Conservation (phyloP, 2,888 invertebrate genomes). For the Prosapia bicincta region DNA sequence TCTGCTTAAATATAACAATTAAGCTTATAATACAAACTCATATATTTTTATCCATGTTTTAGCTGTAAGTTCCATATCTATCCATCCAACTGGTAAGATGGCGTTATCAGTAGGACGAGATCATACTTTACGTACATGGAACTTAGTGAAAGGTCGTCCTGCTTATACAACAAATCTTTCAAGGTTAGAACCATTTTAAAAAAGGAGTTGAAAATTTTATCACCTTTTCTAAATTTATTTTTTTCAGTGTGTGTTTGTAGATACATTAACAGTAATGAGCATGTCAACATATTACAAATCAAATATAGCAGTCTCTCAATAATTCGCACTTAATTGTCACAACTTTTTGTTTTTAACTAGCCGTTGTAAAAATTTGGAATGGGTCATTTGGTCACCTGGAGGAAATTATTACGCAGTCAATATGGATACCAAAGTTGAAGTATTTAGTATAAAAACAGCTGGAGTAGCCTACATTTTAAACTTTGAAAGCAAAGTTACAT, state of each 20-base stretch:
- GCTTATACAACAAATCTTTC: conserved; percentile 87
- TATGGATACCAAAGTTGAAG: conserved; percentile 67
- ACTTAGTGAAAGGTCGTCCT: conserved; percentile 84
- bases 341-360: too few relatives aligned
- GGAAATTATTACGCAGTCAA: conserved; percentile 74
- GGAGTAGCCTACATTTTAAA: conserved; percentile 64
- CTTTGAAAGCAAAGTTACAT: conserved; percentile 65
- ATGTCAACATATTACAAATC: too few relatives aligned
- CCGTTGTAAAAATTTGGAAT: conserved; percentile 43
- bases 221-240: too few relatives aligned
- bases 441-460: conserved; percentile 78
- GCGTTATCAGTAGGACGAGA: conserved; percentile 85
- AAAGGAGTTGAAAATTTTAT: too few relatives aligned
- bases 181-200: conserved; percentile 62
- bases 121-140: conserved; percentile 85
- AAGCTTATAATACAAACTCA: too few relatives aligned
- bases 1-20: too few relatives aligned
- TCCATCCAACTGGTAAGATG: conserved; percentile 87
- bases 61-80: conserved; percentile 67
- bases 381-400: conserved; percentile 66
- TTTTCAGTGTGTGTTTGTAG: too few relatives aligned
- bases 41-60: conserved; percentile 47
- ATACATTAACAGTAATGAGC: too few relatives aligned
- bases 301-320: too few relatives aligned
- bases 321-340: too few relatives aligned